Evolutionary conservation across 2,888 invertebrate species (phyloP).

Genomic region (Lepetodrilus schrolli): DNA sequence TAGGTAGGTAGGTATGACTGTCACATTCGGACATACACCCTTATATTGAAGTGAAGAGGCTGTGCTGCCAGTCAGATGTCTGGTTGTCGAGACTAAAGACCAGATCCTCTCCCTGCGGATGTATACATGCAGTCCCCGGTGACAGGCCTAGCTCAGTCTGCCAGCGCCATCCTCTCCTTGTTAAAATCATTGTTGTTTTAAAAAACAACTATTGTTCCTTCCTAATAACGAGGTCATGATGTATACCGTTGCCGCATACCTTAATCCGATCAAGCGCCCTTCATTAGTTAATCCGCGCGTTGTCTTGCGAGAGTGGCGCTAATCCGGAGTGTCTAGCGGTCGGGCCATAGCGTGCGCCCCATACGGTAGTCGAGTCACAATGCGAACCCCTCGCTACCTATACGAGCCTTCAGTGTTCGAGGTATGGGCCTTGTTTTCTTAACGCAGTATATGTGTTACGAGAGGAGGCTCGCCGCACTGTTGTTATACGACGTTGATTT

Average conservation of each 20-base stretch:
- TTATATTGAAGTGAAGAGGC: too few relatives aligned
- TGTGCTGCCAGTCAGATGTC: too few relatives aligned
- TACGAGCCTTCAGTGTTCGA: constrained; percentile 2
- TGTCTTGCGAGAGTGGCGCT: not conserved
- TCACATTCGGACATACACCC: too few relatives aligned
- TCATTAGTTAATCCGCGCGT: constrained; percentile 15
- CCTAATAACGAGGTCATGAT: constrained; percentile 1
- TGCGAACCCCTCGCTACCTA: not conserved
- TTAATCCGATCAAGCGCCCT: constrained; percentile 21
- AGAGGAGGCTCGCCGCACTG: not conserved
- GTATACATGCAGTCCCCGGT: not conserved
- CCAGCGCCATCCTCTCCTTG: not conserved
- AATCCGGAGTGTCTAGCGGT: not conserved
- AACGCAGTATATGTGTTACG: not conserved
- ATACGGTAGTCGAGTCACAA: not conserved
- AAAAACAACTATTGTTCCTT: not conserved
- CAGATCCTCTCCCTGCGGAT: too few relatives aligned
- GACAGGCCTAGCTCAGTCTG: not conserved
- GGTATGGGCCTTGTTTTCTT: constrained; percentile 25
- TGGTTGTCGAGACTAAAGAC: too few relatives aligned
- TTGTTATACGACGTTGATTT: not conserved
- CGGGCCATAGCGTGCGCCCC: not conserved
- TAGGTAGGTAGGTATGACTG: too few relatives aligned
- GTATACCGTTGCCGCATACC: not conserved
- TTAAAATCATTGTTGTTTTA: constrained; percentile 7